These are phyloP conservation scores for Candidula unifasciata DNA, from an alignment of 2,888 invertebrate genomes.

Conservation along the genomic window DNA sequence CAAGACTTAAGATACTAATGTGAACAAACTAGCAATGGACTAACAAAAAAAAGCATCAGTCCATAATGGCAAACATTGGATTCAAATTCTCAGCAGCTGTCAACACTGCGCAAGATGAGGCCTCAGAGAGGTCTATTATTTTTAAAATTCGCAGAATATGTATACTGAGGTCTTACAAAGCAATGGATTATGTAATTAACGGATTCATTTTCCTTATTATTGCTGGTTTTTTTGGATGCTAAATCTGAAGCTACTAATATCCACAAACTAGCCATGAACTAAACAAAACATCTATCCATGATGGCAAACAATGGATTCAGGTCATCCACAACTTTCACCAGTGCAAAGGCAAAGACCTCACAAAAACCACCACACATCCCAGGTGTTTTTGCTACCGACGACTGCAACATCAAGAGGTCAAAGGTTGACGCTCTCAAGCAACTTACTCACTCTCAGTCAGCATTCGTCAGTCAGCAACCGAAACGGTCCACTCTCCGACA, in stretches of 20 bases:
- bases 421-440: constrained; percentile 14
- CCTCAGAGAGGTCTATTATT: no score
- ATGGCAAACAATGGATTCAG: constrained; percentile 28
- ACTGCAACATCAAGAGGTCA: not conserved
- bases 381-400: constrained; percentile 11
- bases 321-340: not conserved
- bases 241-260: not conserved
- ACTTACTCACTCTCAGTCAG: not conserved
- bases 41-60: no score
- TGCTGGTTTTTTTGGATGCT: not conserved
- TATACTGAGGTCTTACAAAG: not conserved
- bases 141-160: no score
- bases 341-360: not conserved
- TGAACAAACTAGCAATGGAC: no score
- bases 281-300: not conserved
- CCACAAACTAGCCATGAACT: no score
- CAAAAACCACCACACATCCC: constrained; percentile 10
- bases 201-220: not conserved
- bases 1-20: no score
- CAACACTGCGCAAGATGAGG: no score
- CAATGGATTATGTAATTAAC: not conserved
- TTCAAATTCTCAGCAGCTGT: no score
- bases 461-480: not conserved
- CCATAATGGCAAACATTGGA: no score
- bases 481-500: constrained; percentile 39